Evolutionary conservation across 1,140 invertebrate species (phyloP).

Genomic region (Thaumetopoea pityocampa): DNA sequence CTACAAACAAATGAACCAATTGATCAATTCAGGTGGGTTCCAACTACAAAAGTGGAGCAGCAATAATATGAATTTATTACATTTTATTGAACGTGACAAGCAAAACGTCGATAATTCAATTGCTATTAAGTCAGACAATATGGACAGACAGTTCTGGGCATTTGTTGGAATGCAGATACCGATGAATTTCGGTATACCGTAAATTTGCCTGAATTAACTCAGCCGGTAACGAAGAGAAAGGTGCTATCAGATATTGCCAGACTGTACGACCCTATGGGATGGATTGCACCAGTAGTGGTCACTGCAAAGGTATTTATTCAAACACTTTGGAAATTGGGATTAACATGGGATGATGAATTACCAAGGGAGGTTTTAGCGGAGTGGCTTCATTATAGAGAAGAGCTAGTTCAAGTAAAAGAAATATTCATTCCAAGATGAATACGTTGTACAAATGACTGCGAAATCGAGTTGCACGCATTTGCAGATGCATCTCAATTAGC

Average conservation of each 20-base stretch:
- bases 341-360: constrained; percentile 19
- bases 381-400: constrained; percentile 9
- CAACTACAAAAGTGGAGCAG: constrained; percentile 26
- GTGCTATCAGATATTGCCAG: constrained; percentile 21
- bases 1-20: constrained; percentile 8
- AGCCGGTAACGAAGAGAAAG: constrained; percentile 21
- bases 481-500: too few species aligned
- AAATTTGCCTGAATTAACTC: constrained; percentile 5
- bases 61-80: constrained; percentile 15
- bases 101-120: background rate
- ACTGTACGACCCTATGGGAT: constrained; percentile 23
- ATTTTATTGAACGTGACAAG: constrained; percentile 4
- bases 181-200: constrained; percentile 23
- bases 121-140: constrained; percentile 8
- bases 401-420: too few species aligned
- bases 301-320: constrained; percentile 21
- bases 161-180: constrained; percentile 16
- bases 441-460: too few species aligned
- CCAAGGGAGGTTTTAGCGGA: background rate
- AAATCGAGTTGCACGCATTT: too few species aligned
- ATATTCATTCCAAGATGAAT: too few species aligned
- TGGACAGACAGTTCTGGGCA: constrained; percentile 23
- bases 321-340: constrained; percentile 16
- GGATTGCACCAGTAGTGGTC: constrained; percentile 13
- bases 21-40: constrained; percentile 16